A percentile compares a stretch with the other conserved stretches of the same genome.
These are phyloP conservation scores for Meandrina meandrites DNA, from an alignment of 92 coral and sea anemone species.

Conservation along the genomic window DNA sequence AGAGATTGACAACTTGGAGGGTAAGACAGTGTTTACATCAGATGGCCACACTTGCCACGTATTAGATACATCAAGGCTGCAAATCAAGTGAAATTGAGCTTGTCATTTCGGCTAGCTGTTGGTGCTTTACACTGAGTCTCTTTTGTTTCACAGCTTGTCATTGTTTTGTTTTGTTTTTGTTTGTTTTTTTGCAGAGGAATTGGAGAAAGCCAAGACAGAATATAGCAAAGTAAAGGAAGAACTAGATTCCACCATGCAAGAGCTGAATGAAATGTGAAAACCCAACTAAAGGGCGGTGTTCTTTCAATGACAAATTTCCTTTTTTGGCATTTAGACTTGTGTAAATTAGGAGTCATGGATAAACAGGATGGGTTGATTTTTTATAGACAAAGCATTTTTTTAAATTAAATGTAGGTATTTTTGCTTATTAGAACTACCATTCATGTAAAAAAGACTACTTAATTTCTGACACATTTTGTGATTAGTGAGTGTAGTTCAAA, in stretches of 20 bases:
- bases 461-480: background rate
- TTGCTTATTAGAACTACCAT: background rate
- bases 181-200: slow-evolving; percentile 59
- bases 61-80: too few species aligned
- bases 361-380: slow-evolving; percentile 18
- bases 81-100: too few species aligned
- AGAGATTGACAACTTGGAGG: slow-evolving; percentile 87
- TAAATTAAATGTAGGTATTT: background rate
- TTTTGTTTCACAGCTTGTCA: background rate
- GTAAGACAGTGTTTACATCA: slow-evolving; percentile 59
- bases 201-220: slow-evolving; percentile 83
- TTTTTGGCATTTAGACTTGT: background rate
- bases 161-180: too few species aligned
- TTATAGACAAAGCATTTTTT: background rate
- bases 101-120: background rate
- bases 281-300: background rate
- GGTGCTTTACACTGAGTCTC: background rate
- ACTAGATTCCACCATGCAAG: slow-evolving; percentile 86
- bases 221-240: slow-evolving; percentile 83
- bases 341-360: slow-evolving; percentile 8
- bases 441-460: background rate
- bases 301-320: background rate
- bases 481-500: background rate
- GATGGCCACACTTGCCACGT: too few species aligned
- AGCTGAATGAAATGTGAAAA: slow-evolving; percentile 87